Evolutionary conservation across 1,140 invertebrate species (phyloP), one percentile per base, ranked within the genome.

Genomic region (Aphelinus atriplicis): DNA sequence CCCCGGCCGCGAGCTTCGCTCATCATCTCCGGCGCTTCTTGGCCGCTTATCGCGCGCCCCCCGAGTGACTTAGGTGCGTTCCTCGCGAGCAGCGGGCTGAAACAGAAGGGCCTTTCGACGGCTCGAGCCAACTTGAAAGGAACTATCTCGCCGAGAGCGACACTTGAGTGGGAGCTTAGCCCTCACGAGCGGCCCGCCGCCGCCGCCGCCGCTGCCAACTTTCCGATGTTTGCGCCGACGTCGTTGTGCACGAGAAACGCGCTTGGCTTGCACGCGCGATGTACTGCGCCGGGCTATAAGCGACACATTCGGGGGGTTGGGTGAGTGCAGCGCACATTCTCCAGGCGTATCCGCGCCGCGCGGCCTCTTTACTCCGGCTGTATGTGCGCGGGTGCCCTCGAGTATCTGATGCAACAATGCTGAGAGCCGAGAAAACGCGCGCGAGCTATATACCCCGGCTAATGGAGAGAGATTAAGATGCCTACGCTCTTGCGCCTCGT

Each of bases 341-440:
- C 65, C 57, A 66, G 73, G 61, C 66, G 71, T 70, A 61, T 71
- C 71, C 55, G 70, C 67, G 75, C 51, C 77, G 58, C 65, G 67
- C 76, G 71, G 26, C 26, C 26, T 26, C 26, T 26, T 26, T 26
- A 26, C 26, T 26, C 26, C 26, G 26, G 26, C 26, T 26, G 26
- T 26, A 26, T 26, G 26, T 26, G 26, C 26, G 26, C 26, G 26
- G 26, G 26, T 26, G 26, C 26, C 26, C 26, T 26, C 26, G 26
- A 26, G 26, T 26, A 26, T 26, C 26, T 26, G 26, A 26, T 10
- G 57, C 53, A 63, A 66, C 71, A 67, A 73, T 61, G 56, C 48
- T 0, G 43, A 2, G 26, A 26, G 26, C 26, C 26, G 26, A 26
- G 26, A 26, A 26, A 26, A 26, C 26, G 26, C 26, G 26, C 26